phyloP scores from a whole-genome alignment of 2,113 vertebrate species.

The Aspidoscelis tigris region DNA sequence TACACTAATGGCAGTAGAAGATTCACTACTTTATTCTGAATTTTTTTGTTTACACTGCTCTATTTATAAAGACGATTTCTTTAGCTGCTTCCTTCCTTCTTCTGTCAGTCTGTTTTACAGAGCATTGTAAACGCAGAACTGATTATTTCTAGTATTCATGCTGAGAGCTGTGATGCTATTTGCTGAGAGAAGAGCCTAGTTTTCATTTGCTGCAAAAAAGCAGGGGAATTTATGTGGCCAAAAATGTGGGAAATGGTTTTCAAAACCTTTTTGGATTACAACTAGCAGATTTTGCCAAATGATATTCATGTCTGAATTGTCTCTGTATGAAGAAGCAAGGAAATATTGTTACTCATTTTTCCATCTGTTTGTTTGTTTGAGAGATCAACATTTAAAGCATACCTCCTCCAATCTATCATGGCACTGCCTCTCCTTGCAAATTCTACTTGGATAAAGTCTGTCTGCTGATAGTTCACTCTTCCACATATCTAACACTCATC shows the following conservation, averaged over 20 bases:
- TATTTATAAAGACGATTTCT: background rate
- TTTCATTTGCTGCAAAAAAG: conserved; percentile 8
- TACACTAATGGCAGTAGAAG: background rate
- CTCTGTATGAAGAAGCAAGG: too few relatives aligned
- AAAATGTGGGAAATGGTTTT: background rate
- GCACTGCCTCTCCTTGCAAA: background rate
- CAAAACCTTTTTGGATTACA: background rate
- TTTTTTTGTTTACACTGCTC: background rate
- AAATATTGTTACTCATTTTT: background rate
- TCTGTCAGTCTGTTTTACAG: background rate
- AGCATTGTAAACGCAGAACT: background rate
- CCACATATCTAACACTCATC: background rate
- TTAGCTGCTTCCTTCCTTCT: background rate
- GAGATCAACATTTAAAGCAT: background rate
- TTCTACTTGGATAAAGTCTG: background rate
- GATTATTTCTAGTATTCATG: background rate
- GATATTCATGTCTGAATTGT: background rate
- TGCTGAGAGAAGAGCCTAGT: background rate
- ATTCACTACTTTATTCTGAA: too few relatives aligned
- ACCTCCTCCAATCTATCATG: background rate
- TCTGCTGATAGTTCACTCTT: background rate
- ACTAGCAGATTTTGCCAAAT: background rate
- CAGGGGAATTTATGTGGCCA: background rate
- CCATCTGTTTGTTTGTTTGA: background rate
- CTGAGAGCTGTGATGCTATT: background rate